Base-by-base conservation (phyloP, 2,888 invertebrate species). In the Chirona hameri region DNA sequence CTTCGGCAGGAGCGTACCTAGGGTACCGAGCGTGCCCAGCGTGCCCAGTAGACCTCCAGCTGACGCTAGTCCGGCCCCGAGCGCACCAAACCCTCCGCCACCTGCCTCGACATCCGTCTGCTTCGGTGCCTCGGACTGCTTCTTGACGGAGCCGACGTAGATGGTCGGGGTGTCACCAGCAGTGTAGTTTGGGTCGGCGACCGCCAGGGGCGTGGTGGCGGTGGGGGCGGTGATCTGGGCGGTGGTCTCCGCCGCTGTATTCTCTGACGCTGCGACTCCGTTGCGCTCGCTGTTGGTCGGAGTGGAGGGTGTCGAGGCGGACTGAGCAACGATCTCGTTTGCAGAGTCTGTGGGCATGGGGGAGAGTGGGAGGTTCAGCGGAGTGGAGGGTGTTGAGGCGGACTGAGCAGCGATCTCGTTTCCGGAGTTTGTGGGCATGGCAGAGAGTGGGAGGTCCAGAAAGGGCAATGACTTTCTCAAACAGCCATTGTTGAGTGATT, bases 331-430 rank as follows among this genome's bases (percentile, higher is more conserved):
- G 12, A 76, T 27, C 76, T 21, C 46, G 76, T 76, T 76, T 18
- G 24, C 46, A 7, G 76, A 14, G 24, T 76, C 76, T 76, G 76
- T 0, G 46, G 72, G 24, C 39, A 76, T 3, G 12, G 7, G 60
- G 65, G 65, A 5, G 27, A n/a, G n/a, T n/a, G n/a, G 27, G 27
- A 2, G n/a, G 65, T n/a, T 60, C 7, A 18, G 57, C 95, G 0
- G 93, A 91, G 87, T 94, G 95, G 85, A 95, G 94, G 86, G 94
- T 94, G 87, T 94, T 94, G 86, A 94, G 93, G 86, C 94, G 9
- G 76, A 24, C 31, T 18, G 29, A 39, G 7, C 2, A 39, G 18
- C 12, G 12, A 76, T 27, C 76, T 21, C 46, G 76, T 76, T 76
- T 18, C 9, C 46, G 1, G 76, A 14, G 24, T 76, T 46, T 76